Evolutionary conservation across 2,888 invertebrate genomes (phyloP).

Genomic region (Pristionchus japonicus): DNA sequence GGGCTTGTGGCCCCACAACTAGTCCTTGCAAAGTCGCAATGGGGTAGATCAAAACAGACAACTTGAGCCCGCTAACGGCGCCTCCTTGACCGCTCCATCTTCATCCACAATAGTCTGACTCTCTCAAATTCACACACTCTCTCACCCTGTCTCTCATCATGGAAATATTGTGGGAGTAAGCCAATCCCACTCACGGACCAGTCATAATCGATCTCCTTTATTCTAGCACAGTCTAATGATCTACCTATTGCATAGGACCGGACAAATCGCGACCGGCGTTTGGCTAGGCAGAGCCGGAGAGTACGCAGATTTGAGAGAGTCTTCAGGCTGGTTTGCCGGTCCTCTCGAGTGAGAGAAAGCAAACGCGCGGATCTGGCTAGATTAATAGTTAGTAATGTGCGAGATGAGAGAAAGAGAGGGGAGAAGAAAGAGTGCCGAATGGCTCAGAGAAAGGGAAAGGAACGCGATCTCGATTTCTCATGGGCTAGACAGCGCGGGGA

Average conservation of each 20-base stretch:
- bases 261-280: not conserved
- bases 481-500: not conserved
- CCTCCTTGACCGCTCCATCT: not conserved
- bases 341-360: not conserved
- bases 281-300: not conserved
- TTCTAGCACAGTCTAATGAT: conserved; percentile 17
- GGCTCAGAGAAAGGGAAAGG: not conserved
- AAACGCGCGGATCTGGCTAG: not conserved
- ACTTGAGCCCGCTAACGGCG: not conserved
- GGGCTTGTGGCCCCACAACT: not conserved
- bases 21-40: not conserved
- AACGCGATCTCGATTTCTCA: not conserved
- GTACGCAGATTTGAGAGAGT: not conserved
- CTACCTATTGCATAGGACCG: conserved; percentile 12
- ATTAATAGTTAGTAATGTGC: conserved; percentile 33
- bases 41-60: not conserved
- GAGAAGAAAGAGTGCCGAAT: conserved; percentile 34
- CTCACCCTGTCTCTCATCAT: not conserved
- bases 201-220: conserved; percentile 37
- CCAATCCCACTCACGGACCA: not conserved
- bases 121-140: not conserved
- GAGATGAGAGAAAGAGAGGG: not conserved
- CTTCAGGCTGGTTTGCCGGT: not conserved
- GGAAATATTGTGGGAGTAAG: not conserved
- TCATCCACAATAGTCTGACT: not conserved